Conservation (phyloP, 2,888 invertebrate species). For the Pemphredon lugubris region DNA sequence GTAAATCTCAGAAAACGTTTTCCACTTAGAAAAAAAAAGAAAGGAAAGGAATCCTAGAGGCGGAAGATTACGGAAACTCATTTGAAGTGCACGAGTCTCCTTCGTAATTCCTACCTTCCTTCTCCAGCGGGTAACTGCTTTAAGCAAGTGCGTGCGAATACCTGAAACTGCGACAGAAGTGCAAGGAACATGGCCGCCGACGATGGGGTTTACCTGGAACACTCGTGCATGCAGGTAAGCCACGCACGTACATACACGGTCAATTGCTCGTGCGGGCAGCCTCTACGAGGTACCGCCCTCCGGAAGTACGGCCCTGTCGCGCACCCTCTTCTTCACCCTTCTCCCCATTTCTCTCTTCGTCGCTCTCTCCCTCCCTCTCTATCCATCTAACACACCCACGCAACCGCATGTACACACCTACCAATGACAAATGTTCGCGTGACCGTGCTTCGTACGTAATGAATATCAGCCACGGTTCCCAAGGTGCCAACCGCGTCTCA, state of each 20-base stretch:
- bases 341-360: background rate
- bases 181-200: constrained; percentile 72
- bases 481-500: constrained; percentile 62
- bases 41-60: too few relatives aligned
- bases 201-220: constrained; percentile 68
- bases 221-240: constrained; percentile 61
- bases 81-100: background rate
- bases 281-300: constrained; percentile 70
- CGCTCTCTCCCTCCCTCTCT: constrained; percentile 9
- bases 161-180: constrained; percentile 47
- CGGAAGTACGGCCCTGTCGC: constrained; percentile 72
- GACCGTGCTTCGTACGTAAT: constrained; percentile 64
- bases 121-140: constrained; percentile 7
- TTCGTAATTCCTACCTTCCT: too few relatives aligned
- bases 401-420: constrained; percentile 30
- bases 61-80: too few relatives aligned
- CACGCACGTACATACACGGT: constrained; percentile 59
- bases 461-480: constrained; percentile 60
- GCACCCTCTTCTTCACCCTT: constrained; percentile 40
- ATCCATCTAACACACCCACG: constrained; percentile 1
- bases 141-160: constrained; percentile 37
- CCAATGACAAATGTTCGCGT: constrained; percentile 65
- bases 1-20: too few relatives aligned
- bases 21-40: background rate
- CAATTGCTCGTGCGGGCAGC: constrained; percentile 51